Evolutionary conservation across 2,797 vertebrate species (phyloP).

Genomic region (Malacoraja senta): DNA sequence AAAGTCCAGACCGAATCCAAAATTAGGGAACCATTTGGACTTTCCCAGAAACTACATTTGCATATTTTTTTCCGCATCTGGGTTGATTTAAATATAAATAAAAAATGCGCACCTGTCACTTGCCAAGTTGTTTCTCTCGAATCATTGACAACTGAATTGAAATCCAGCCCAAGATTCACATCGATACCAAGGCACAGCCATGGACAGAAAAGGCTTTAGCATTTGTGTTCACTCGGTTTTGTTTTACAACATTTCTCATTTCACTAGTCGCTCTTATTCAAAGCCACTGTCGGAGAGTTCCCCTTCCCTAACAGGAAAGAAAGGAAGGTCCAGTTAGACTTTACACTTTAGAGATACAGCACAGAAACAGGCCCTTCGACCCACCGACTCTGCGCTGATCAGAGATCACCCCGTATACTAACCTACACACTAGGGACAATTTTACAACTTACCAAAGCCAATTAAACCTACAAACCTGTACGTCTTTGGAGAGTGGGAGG

Average conservation of each 20-base stretch:
- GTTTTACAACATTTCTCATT: neutral
- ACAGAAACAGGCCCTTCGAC: too few species aligned
- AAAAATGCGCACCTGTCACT: too few species aligned
- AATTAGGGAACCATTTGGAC: constrained; percentile 21
- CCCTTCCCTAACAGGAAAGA: neutral
- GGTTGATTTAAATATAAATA: neutral
- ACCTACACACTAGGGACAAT: too few species aligned
- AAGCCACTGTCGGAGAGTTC: neutral
- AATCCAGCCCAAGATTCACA: neutral
- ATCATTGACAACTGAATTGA: neutral
- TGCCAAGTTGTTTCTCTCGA: neutral
- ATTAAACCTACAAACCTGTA: too few species aligned
- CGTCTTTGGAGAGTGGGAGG: too few species aligned
- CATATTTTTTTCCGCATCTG: neutral
- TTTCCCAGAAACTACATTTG: constrained; percentile 22
- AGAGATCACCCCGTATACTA: too few species aligned
- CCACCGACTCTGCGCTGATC: too few species aligned
- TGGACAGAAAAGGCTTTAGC: neutral
- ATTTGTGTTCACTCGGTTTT: neutral
- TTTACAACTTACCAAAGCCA: too few species aligned
- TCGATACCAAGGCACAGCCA: neutral
- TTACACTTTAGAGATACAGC: too few species aligned
- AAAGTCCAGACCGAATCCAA: constrained; percentile 29
- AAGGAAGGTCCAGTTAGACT: neutral
- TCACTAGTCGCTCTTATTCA: neutral